Evolutionary conservation across 1,140 invertebrate genomes (phyloP).

Genomic region (Bombus haemorrhoidalis): DNA sequence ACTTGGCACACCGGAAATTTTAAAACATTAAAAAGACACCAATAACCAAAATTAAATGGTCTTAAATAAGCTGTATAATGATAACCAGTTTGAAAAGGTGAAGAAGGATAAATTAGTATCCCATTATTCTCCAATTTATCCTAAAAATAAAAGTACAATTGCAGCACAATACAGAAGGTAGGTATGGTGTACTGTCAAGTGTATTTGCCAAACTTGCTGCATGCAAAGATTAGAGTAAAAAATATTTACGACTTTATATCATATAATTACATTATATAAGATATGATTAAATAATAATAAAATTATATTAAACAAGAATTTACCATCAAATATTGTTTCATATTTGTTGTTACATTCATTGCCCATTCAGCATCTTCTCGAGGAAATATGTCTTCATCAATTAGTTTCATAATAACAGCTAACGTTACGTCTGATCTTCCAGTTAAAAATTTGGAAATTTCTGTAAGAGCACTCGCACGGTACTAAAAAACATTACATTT

Average conservation of each 20-base stretch:
- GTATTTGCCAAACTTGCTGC: no score
- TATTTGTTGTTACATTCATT: slow-evolving; percentile 83
- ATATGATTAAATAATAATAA: neutral
- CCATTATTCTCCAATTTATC: slow-evolving; percentile 89
- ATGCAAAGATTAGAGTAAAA: no score
- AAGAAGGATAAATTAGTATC: slow-evolving; percentile 93
- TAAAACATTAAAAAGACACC: slow-evolving; percentile 94
- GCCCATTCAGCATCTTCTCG: slow-evolving; percentile 86
- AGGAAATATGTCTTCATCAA: slow-evolving; percentile 86
- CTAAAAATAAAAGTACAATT: slow-evolving; percentile 73
- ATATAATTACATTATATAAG: no score
- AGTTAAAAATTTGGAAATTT: slow-evolving; percentile 75
- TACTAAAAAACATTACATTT: slow-evolving; percentile 68
- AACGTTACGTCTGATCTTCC: slow-evolving; percentile 85
- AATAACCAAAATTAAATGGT: slow-evolving; percentile 95
- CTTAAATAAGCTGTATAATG: slow-evolving; percentile 91
- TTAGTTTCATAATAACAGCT: slow-evolving; percentile 86
- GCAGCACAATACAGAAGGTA: no score
- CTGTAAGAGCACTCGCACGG: slow-evolving; percentile 72
- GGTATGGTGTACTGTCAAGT: no score
- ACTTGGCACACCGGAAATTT: slow-evolving; percentile 93
- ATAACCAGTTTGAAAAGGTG: slow-evolving; percentile 91
- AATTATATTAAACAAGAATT: slow-evolving; percentile 59
- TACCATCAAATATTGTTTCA: slow-evolving; percentile 85
- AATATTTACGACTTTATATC: no score